A percentile compares a stretch with the other conserved stretches of the same genome.
phyloP scores from a whole-genome alignment of 2,113 vertebrate genomes.

The Neogobius melanostomus region DNA sequence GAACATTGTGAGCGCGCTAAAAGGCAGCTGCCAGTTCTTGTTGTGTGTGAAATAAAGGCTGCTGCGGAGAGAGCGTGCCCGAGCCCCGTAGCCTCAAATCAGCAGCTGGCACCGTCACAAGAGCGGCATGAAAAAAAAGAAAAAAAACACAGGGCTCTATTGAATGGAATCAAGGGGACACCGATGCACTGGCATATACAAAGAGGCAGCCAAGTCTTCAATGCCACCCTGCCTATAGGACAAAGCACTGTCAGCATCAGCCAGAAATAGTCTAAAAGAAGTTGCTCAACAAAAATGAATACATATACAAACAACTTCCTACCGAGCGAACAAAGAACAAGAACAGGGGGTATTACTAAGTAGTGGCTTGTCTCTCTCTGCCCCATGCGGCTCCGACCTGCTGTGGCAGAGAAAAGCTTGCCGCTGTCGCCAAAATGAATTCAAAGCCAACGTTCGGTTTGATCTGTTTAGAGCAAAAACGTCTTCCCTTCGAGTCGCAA shows the following conservation, averaged over 20 bases:
- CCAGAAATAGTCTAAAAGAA: conserved; percentile 49
- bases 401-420: conserved; percentile 29
- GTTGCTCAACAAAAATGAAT: conserved; percentile 2
- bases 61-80: conserved; percentile 38
- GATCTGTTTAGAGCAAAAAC: conserved; percentile 18
- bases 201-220: conserved; percentile 51
- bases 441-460: conserved; percentile 34
- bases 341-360: neutral
- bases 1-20: conserved; percentile 6
- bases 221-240: conserved; percentile 36
- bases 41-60: conserved; percentile 43
- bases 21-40: conserved; percentile 34
- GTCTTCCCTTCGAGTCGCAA: conserved; percentile 2
- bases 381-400: conserved; percentile 29
- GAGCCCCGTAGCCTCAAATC: conserved; percentile 38
- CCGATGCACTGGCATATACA: conserved; percentile 21
- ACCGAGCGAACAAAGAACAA: neutral
- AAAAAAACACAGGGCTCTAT: neutral
- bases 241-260: conserved; percentile 59
- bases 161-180: conserved; percentile 37
- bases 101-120: conserved; percentile 49
- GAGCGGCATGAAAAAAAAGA: conserved; percentile 26
- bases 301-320: neutral
- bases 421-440: conserved; percentile 18
- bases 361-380: conserved; percentile 18